These are phyloP conservation scores for Pavo muticus DNA, from an alignment of 2,113 vertebrate genomes.

Conservation along the genomic window DNA sequence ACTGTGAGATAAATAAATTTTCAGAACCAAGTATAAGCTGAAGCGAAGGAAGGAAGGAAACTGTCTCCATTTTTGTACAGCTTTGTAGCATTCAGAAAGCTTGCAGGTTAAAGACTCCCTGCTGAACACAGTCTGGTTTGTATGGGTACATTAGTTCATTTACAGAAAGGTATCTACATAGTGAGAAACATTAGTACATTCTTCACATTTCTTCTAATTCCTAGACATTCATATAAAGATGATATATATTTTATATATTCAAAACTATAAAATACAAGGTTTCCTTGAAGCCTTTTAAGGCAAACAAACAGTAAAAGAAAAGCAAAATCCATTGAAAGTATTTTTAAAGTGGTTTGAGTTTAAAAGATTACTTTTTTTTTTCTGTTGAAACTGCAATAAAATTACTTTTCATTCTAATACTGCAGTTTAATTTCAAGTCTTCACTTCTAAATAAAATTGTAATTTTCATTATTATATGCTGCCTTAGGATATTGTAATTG, in stretches of 20 bases:
- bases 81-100: background rate
- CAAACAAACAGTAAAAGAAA: background rate
- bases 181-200: background rate
- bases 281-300: background rate
- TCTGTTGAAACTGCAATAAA: background rate
- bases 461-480: background rate
- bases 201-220: background rate
- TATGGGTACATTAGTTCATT: background rate
- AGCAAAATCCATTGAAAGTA: background rate
- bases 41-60: background rate
- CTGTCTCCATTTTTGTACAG: background rate
- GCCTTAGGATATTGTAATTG: background rate
- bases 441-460: background rate
- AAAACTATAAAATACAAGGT: background rate
- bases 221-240: background rate
- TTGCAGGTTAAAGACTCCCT: background rate
- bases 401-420: background rate
- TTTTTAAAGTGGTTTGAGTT: background rate
- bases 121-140: background rate
- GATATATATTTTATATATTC: background rate
- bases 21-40: background rate
- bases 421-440: conserved; percentile 7
- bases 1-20: background rate
- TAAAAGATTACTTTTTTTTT: background rate
- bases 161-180: background rate